Evolutionary conservation across 2,113 vertebrate species (phyloP), one percentile per base, ranked within the genome.

Genomic region (Phalacrocorax pelagicus): DNA sequence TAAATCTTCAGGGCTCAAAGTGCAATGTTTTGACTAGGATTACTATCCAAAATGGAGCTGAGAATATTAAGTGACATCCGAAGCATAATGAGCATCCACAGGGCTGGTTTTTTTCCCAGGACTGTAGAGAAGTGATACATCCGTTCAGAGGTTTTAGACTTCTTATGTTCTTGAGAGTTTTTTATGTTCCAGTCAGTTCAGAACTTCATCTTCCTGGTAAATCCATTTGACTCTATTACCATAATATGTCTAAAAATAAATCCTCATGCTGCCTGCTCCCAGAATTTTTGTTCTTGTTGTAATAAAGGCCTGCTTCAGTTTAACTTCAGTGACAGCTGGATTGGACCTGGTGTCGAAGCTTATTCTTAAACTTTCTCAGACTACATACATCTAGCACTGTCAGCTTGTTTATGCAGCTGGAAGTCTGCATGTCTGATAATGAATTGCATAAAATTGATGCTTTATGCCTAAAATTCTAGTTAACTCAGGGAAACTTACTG

Each of bases 351-450:
- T 6, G 8, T 62, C 70, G 81, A 73, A 90, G 74, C 66, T 83
- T 58, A 17, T 73, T 90, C 72, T 66, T 72, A 90, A 93, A 90
- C 90, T 86, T 95, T 92, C 93, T 96, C 94, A 94, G 67, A 23
- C 73, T 83, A 5, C 74, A 22, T 58, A 38, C 19, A 69, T 87
- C 51, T 49, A 89, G 88, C n/a, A 24, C 66, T 82, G 84, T 92
- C 84, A 91, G 90, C 74, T 95, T 96, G 90, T 95, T 95, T 96
- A 71, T 94, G 87, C 93, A 97, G 94, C 97, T 96, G 94, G 66
- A 96, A 74, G 42, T 83, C 91, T 87, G 84, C n/a, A 5, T 74
- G 86, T 55, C 74, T 91, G 55, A 59, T 94, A 94, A 82, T 15
- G 42, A 92, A 66, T 88, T 94, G 78, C 47, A 34, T 77, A 85